Percentiles rank a stretch among this genome's conserved stretches.
phyloP scores from a whole-genome alignment of 2,113 vertebrate genomes.

The Oncorhynchus nerka region DNA sequence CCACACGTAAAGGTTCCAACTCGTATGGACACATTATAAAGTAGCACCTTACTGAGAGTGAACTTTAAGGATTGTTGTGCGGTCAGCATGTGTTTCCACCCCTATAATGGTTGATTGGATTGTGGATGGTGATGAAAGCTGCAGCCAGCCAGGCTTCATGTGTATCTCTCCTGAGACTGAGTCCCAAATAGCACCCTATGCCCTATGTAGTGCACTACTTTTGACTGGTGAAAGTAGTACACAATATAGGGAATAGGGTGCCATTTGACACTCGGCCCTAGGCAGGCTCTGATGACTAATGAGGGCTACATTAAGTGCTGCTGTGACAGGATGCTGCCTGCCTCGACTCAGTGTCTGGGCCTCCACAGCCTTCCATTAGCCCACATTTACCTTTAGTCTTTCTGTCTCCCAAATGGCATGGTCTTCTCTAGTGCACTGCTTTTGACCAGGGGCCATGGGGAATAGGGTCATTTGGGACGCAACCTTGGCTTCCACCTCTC shows the following conservation, averaged over 20 bases:
- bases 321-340: slow-evolving; percentile 38
- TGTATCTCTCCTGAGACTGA: too few relatives aligned
- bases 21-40: neutral
- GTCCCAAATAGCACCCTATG: too few relatives aligned
- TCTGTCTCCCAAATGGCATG: neutral
- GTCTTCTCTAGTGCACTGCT: neutral
- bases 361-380: slow-evolving; percentile 43
- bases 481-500: neutral
- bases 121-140: too few relatives aligned
- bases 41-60: neutral
- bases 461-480: too few relatives aligned
- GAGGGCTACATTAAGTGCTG: slow-evolving; percentile 44
- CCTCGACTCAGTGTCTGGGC: slow-evolving; percentile 39
- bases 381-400: slow-evolving; percentile 11
- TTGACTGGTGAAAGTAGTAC: too few relatives aligned
- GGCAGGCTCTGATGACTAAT: too few relatives aligned
- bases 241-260: too few relatives aligned
- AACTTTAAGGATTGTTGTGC: neutral
- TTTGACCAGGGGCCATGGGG: too few relatives aligned
- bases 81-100: too few relatives aligned
- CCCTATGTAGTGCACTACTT: too few relatives aligned
- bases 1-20: neutral
- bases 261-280: too few relatives aligned
- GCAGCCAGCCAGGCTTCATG: neutral
- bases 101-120: too few relatives aligned